Base-by-base conservation (phyloP, 2,113 vertebrate species). In the Sminthopsis crassicaudata region DNA sequence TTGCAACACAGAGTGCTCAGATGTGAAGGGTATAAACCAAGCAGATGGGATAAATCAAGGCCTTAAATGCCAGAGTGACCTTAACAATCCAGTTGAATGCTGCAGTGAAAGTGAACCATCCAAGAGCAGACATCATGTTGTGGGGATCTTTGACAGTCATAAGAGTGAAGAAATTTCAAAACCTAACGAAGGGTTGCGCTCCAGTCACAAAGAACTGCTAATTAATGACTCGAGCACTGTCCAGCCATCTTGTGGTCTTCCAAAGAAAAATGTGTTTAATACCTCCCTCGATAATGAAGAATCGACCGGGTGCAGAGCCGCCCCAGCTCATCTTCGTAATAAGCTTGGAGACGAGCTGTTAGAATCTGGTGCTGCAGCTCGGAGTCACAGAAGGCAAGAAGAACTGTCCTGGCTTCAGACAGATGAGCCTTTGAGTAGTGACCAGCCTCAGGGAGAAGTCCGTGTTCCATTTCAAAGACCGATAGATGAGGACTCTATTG, bases 231-330 rank as follows among this genome's bases (percentile, higher is more conserved):
- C 23, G 55, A 94, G 1, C 92, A 48, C 36, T n/a, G 67, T 90
- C n/a, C 42, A 57, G 23, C 10, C 26, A 25, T 50, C 90, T 93
- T 46, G 22, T 46, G 51, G 7, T 46, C 89, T 52, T 84, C 24
- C 91, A 96, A 96, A 84, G 91, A 54, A 92, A 95, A 90, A 55
- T 2, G 23, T 11, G 91, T 94, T 90, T 93, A 95, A 96, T 95
- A 91, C 94, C 94, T 50, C 25, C 90, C 42, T 90, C 26, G 30
- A 46, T 95, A 94, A 91, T 95, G 55, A 94, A 60, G 90, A 93
- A 8, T 93, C 94, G 51, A 42, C n/a, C 46, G n/a, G 6, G 22
- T 53, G 91, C 67, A 19, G 46, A 48, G 54, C 89, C 90, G 96
- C 92, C 54, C 46, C n/a, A 0, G 0, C 55, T 94, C 94, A 52